Conservation (phyloP, 2,113 vertebrate species). For the Cololabis saira region DNA sequence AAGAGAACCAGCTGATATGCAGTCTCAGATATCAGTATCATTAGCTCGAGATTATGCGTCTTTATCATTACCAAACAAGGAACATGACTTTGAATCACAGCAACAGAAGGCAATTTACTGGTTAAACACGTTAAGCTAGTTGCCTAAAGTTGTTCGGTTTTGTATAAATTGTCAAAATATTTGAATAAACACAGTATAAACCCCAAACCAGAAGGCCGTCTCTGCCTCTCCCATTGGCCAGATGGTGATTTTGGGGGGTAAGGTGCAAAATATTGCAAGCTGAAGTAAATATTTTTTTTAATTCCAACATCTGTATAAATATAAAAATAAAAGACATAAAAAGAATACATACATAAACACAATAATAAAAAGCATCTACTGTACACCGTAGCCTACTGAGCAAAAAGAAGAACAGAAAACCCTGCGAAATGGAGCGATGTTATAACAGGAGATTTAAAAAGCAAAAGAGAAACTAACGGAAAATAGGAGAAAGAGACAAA, state of each 20-base stretch:
- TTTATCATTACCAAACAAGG: not conserved
- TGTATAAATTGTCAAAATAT: not conserved
- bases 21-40: not conserved
- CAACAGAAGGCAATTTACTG: not conserved
- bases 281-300: too few species aligned
- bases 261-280: too few species aligned
- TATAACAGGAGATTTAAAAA: not conserved
- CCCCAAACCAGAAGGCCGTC: too few species aligned
- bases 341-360: too few species aligned
- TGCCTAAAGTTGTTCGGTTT: not conserved
- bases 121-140: not conserved
- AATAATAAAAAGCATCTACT: too few species aligned
- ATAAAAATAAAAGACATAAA: too few species aligned
- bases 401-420: too few species aligned
- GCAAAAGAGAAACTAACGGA: not conserved
- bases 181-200: too few species aligned
- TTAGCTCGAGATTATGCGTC: not conserved
- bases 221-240: too few species aligned
- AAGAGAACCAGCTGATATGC: not conserved
- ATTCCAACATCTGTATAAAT: too few species aligned
- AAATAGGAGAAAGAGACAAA: slow-evolving; percentile 3
- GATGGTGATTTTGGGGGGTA: too few species aligned
- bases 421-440: not conserved
- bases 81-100: not conserved
- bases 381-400: too few species aligned